Evolutionary conservation across 2,797 vertebrate species (phyloP).

Genomic region (Pipistrellus pygmaeus): DNA sequence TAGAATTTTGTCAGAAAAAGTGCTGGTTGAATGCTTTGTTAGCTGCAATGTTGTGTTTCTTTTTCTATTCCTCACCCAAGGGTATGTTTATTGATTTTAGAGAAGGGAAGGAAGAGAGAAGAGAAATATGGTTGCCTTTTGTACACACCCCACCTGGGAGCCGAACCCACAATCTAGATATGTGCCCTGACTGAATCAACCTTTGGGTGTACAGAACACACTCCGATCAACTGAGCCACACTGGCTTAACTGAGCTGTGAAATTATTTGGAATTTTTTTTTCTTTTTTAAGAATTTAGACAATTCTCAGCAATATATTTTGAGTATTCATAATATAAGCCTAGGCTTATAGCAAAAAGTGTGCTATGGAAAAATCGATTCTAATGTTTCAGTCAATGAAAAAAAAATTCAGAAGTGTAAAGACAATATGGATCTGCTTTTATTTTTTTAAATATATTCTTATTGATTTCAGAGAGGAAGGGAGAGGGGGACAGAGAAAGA

Average conservation of each 20-base stretch:
- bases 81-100: background rate
- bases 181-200: background rate
- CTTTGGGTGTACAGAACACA: background rate
- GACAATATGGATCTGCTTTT: background rate
- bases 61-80: background rate
- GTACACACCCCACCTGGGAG: background rate
- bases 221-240: background rate
- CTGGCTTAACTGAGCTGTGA: background rate
- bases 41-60: background rate
- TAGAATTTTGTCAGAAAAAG: conserved; percentile 33
- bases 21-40: background rate
- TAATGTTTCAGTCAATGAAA: conserved; percentile 15
- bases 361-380: background rate
- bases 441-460: background rate
- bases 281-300: background rate
- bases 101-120: background rate
- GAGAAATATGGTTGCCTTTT: background rate
- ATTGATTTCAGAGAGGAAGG: background rate
- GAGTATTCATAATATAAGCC: conserved; percentile 51
- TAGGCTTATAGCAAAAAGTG: background rate
- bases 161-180: background rate
- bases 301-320: background rate
- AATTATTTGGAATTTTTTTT: conserved; percentile 19
- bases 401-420: conserved; percentile 19
- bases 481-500: too few species aligned